These are phyloP conservation scores for Isaurus tuberculatus DNA, from an alignment of 92 coral and sea anemone genomes.

Conservation along the genomic window DNA sequence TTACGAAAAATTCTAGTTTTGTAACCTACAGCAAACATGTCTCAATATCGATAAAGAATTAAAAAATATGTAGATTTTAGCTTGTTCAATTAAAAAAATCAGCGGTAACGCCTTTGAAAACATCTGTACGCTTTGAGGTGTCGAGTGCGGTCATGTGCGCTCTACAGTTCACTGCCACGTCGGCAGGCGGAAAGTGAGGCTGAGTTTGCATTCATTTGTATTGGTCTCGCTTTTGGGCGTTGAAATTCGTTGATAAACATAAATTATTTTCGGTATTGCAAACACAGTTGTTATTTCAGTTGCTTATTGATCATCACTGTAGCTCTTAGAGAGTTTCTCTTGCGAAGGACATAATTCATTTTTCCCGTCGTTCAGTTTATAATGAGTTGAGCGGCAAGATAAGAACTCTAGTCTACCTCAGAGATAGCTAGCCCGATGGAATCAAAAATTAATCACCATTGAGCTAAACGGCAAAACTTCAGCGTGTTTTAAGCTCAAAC, in stretches of 20 bases:
- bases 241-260: background rate
- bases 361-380: background rate
- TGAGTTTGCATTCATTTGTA: background rate
- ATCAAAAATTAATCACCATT: background rate
- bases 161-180: constrained; percentile 26
- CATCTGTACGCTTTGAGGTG: background rate
- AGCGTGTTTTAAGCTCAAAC: background rate
- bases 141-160: background rate
- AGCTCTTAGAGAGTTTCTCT: background rate
- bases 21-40: background rate
- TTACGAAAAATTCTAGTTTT: background rate
- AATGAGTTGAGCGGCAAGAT: background rate
- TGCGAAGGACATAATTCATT: background rate
- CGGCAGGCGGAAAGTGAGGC: background rate
- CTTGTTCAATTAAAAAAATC: background rate
- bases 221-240: constrained; percentile 6
- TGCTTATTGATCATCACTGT: constrained; percentile 15
- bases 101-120: background rate
- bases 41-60: background rate
- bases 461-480: background rate
- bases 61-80: background rate
- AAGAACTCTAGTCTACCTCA: background rate
- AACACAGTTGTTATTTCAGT: constrained; percentile 17
- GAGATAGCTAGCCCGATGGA: background rate
- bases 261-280: background rate